Base-by-base conservation (phyloP, 2,797 vertebrate species). In the Calcarius lapponicus region DNA sequence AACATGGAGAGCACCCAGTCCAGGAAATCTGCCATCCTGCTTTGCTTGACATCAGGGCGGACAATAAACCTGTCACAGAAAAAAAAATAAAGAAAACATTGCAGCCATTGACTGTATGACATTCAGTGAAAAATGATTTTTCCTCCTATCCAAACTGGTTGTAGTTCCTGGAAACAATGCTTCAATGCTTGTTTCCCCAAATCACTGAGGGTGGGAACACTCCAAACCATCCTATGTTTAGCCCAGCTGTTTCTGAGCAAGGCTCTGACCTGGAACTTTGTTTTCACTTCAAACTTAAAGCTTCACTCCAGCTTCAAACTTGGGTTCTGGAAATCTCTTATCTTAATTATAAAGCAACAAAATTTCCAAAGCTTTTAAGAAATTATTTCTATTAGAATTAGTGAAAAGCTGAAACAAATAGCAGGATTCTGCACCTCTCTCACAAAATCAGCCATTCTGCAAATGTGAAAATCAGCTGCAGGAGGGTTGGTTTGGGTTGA, bases 41-140 rank as follows among this genome's bases (percentile, higher is more conserved):
- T 99, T 97, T 98, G 98, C 80, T 98, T 99, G 92, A 99, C 99
- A 89, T 99, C 99, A 15, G 98, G 99, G 56, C 99, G 99, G 7
- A 98, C 98, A 96, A 99, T 98, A 61, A 99, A 99, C 97, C 99
- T 99, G 98, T 56, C 71, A 80, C 7, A 79, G 57, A 36, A 53
- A 86, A 62, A 56, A 32, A n/a, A 2, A n/a, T n/a, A 5, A 76
- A 3, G 8, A 42, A n/a, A 84, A 51, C 60, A 42, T 18, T 70
- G 38, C 32, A 83, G 89, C 91, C 62, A 93, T 5, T 28, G 69
- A 47, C 13, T 91, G 72, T 10, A 60, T 10, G 15, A 50, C 15
- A 54, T 8, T 38, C n/a, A 66, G 22, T 34, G 38, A 67, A 85
- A 69, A 85, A 58, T 6, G 3, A 4, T 13, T 94, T 91, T 82